These are phyloP conservation scores for Dione vanillae DNA, from an alignment of 2,888 invertebrate genomes.

Conservation along the genomic window DNA sequence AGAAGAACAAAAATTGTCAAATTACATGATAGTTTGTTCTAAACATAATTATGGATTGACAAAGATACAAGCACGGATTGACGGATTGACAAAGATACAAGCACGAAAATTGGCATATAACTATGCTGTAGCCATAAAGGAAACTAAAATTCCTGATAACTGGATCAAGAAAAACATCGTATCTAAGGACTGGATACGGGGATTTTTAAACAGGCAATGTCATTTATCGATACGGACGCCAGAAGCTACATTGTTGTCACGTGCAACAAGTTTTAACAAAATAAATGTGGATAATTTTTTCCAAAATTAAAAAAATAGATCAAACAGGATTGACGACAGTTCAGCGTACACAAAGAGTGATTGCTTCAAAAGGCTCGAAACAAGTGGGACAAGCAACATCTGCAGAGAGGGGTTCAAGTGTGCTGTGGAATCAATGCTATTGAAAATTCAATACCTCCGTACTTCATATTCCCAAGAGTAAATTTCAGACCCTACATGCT, in stretches of 20 bases:
- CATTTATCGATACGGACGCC: conserved; percentile 15
- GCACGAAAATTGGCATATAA: conserved; percentile 42
- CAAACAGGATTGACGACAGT: conserved; percentile 35
- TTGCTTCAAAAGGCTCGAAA: conserved; percentile 48
- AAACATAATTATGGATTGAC: conserved; percentile 39
- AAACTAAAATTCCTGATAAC: too few species aligned
- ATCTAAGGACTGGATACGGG: too few species aligned
- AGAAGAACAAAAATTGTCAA: conserved; percentile 40
- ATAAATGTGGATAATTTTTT: conserved; percentile 43
- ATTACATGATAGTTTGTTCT: conserved; percentile 43
- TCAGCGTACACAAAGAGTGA: conserved; percentile 47
- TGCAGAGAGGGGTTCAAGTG: conserved; percentile 47
- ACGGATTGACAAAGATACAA: conserved; percentile 43
- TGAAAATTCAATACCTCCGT: conserved; percentile 38
- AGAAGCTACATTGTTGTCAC: conserved; percentile 36
- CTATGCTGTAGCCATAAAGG: conserved; percentile 21
- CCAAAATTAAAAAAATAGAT: conserved; percentile 45
- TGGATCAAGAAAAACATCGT: too few species aligned
- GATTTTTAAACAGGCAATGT: too few species aligned
- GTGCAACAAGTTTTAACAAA: conserved; percentile 40
- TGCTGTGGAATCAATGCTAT: conserved; percentile 44
- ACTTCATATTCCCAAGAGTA: conserved; percentile 41
- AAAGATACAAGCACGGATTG: too few species aligned
- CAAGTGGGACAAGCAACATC: conserved; percentile 51
- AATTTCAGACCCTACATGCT: conserved; percentile 47